Base-by-base conservation (phyloP, 2,888 invertebrate genomes). In the Oxycera nigricornis region DNA sequence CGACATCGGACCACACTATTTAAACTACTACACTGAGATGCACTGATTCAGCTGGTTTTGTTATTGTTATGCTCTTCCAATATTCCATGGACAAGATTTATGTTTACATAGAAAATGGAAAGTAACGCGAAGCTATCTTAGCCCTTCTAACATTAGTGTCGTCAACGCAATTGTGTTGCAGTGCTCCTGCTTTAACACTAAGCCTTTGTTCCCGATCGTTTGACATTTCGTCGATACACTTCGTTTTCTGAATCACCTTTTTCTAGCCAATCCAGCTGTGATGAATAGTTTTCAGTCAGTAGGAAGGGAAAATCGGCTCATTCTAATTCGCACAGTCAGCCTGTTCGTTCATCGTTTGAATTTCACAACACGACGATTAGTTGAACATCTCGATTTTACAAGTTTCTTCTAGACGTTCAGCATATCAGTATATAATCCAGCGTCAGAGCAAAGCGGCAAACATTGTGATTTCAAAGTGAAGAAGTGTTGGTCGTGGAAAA, bases 1-100 rank as follows among this genome's bases (percentile, higher is more conserved):
- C n/a, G n/a, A n/a, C n/a, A n/a, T n/a, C n/a, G n/a, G n/a, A n/a
- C n/a, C n/a, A n/a, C n/a, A n/a, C n/a, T n/a, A n/a, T n/a, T n/a
- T n/a, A n/a, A n/a, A n/a, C n/a, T n/a, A n/a, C n/a, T n/a, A n/a
- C n/a, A n/a, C 7, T 24, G 2, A n/a, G 20, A 20, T 52, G 3
- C 22, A 31, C 61, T 61, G 61, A 61, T 14, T 61, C 61, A 31
- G 61, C 61, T 61, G 61, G 17, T 61, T 61, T 61, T 61, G 61
- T 61, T 61, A 31, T 61, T 61, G 61, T 31, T 61, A 30, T 61
- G 14, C 3, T 3, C 52, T 24, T 55, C 52, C 46, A 46, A 7
- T 11, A 46, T 46, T 46, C 46, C 46, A 46, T 11, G n/a, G n/a
- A 7, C 14, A 14, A 46, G 3, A 11, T 11, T 46, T 46, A 7